Base-by-base conservation (phyloP, 2,113 vertebrate species). In the Cettia cetti region DNA sequence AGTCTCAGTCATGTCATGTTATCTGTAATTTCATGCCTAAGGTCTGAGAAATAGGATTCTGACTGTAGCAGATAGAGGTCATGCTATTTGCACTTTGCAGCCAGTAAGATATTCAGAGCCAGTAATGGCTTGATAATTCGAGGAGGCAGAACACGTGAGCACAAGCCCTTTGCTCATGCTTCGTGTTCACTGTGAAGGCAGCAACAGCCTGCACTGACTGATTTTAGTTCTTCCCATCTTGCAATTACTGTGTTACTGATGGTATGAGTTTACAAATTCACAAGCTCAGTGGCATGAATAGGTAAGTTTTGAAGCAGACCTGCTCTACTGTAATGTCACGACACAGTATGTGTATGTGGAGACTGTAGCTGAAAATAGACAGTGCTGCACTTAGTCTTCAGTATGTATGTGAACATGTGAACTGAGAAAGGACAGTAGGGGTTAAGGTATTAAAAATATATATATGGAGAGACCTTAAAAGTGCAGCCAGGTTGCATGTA, bases 21-120 rank as follows among this genome's bases (percentile, higher is more conserved):
- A 47, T 68, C 74, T 82, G 2, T 56, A 71, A 87, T 94, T 94
- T 93, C 92, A 87, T 3, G 6, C 53, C 49, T 68, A 76, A 71
- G 44, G 42, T 44, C 35, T 15, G 22, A 87, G 92, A 89, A 95
- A 85, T 35, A 75, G 44, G 33, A 64, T 76, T 94, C 89, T 86
- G n/a, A 33, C 35, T 86, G 72, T 78, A 89, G 89, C 93, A 92
- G 68, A 45, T 59, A 69, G n/a, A 23, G 40, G 68, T 69, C 63
- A 37, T 33, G 42, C 45, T 82, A 9, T 47, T 77, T 86, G 65
- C 44, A 52, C 56, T 89, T 86, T 47, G 26, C 86, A 76, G 49
- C 27, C 31, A 28, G 3, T 37, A 60, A 30, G 72, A 42, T 45
- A 37, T 13, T 78, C 35, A 33, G 61, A 75, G 72, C 12, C 65